Percentiles rank a stretch among this genome's conserved stretches.
Conservation (phyloP, 2,113 vertebrate species). For the Pitta sordida region DNA sequence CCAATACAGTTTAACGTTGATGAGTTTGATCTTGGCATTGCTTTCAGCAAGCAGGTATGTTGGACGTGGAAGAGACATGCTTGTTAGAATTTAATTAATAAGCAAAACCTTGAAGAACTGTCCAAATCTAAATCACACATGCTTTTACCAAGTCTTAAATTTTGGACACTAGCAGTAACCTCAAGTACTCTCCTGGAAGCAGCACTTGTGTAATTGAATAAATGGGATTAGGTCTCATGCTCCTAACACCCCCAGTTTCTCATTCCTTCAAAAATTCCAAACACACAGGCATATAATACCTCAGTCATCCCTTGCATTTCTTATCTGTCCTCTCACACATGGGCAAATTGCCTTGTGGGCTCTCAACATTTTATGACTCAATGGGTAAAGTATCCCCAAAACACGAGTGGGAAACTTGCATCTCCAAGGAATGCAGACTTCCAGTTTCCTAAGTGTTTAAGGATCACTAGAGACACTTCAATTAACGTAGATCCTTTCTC, state of each 20-base stretch:
- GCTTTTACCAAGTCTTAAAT: not conserved
- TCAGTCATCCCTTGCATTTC: not conserved
- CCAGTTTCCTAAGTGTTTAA: not conserved
- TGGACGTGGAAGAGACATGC: not conserved
- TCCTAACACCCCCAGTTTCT: not conserved
- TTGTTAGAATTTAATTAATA: not conserved
- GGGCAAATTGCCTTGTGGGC: not conserved
- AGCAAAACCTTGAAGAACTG: not conserved
- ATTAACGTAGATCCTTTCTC: not conserved
- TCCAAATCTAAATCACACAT: not conserved
- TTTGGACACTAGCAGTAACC: not conserved
- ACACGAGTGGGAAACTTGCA: not conserved
- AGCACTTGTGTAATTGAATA: rapidly evolving
- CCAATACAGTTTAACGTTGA: not conserved
- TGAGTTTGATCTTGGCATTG: not conserved
- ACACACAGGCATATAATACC: not conserved
- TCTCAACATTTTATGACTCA: not conserved
- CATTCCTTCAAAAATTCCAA: not conserved
- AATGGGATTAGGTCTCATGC: not conserved
- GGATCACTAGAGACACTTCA: not conserved
- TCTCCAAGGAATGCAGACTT: not conserved
- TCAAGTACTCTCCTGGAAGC: not conserved
- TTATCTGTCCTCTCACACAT: not conserved
- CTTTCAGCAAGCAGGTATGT: not conserved
- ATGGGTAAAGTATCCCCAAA: not conserved